Evolutionary conservation across 1,140 invertebrate genomes (phyloP), one percentile per base, ranked within the genome.

Genomic region (Panagrolaimus sp.): DNA sequence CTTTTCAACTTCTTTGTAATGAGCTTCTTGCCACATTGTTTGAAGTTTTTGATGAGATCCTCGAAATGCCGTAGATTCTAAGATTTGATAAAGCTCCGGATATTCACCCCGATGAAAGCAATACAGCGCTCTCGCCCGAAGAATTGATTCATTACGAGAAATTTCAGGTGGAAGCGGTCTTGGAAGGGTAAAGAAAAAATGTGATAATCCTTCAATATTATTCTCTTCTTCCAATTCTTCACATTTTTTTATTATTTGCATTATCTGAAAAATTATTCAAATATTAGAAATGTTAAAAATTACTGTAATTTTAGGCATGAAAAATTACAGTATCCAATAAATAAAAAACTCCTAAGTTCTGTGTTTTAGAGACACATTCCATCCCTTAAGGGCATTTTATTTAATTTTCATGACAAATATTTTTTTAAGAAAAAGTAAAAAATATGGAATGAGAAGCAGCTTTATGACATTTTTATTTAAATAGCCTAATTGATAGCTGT

Each of bases 161-260:
- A 98, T 86, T 83, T 96, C 94, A 70, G 91, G 93, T 0, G 92
- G 91, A 85, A 94, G 91, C 0, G 92, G 89, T 46, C 95, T 90
- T 48, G 96, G 90, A 55, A 98, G 86, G 15, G 93, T 96, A 94
- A 94, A 98, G 21, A 98, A 88, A 86, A 98, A 98, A 52, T 93
- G 86, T 1, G 92, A 93, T 52, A 99, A 87, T 52, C 94, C 86
- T 83, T 98, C 95, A 78, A 98, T 94, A 85, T 98, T 94, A 9
- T 94, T 94, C 81, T 90, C 91, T 82, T 98, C 95, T 84, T 99
- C 96, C n/a, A 98, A 87, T 14, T 93, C 96, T 84, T 98, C 94
- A 86, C 96, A 98, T 7, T 97, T 94, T 79, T 94, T 92, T 12
- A 94, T 92, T 67, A 98, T 93, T 86, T 98, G 94, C 52, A 58